Conservation (phyloP, 2,888 invertebrate species). For the Acleris literana region DNA sequence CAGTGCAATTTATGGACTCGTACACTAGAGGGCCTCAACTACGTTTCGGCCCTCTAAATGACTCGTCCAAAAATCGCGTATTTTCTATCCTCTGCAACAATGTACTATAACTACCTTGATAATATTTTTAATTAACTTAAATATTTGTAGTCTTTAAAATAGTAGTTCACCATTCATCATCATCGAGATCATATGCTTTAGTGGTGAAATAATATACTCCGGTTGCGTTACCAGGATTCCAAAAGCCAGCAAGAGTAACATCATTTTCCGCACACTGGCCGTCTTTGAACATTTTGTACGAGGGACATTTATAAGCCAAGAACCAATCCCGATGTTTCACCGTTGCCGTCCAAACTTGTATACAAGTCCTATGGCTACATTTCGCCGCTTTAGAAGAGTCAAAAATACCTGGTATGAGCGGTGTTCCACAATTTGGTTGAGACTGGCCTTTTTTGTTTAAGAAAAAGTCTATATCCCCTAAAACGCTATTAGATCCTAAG, state of each 20-base stretch:
- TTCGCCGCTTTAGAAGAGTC: conserved; percentile 69
- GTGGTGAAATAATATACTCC: conserved; percentile 72
- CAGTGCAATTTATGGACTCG: too few species aligned
- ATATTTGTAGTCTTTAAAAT: too few species aligned
- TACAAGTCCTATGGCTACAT: conserved; percentile 70
- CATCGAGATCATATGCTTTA: conserved; percentile 50
- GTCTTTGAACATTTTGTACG: conserved; percentile 60
- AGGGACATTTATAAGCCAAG: conserved; percentile 64
- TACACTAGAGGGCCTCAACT: too few species aligned
- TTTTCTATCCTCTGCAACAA: too few species aligned
- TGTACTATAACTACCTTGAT: too few species aligned
- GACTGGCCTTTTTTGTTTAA: conserved; percentile 83
- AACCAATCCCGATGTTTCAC: conserved; percentile 63
- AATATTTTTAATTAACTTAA: too few species aligned
- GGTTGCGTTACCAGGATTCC: conserved; percentile 68
- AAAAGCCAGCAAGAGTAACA: conserved; percentile 64
- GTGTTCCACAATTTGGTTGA: conserved; percentile 81
- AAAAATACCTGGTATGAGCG: conserved; percentile 64
- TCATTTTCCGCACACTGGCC: conserved; percentile 59
- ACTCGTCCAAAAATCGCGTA: too few species aligned
- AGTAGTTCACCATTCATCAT: background rate
- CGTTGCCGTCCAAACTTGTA: conserved; percentile 66
- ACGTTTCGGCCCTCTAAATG: too few species aligned
- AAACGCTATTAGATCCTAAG: conserved; percentile 73
- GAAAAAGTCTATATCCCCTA: conserved; percentile 84